phyloP scores from a whole-genome alignment of 53 echinoderm and acorn worm species.

The Zoroaster sp. region DNA sequence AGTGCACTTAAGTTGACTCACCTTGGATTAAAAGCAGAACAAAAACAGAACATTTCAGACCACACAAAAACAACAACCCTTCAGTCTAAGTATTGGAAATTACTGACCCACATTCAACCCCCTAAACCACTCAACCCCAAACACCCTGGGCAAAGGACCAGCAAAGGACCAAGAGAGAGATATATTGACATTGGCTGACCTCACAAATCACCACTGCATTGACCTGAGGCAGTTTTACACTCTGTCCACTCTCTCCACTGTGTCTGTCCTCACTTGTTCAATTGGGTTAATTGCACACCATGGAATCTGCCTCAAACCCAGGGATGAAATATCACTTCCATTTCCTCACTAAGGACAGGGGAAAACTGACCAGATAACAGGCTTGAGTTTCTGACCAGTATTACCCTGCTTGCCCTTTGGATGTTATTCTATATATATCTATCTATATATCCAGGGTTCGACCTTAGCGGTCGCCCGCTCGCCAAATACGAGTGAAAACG shows the following conservation, averaged over 20 bases:
- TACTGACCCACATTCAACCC: neutral
- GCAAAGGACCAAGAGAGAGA: too few species aligned
- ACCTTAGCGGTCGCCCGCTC: too few species aligned
- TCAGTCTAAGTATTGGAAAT: neutral
- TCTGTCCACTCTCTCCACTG: neutral
- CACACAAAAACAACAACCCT: neutral
- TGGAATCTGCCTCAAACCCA: neutral
- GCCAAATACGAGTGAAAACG: too few species aligned
- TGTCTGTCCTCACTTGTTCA: too few species aligned
- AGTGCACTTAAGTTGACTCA: too few species aligned
- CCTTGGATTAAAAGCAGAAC: too few species aligned
- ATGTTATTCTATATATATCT: neutral
- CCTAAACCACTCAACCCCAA: neutral
- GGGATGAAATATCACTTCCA: neutral
- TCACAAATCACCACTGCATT: neutral
- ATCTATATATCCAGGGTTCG: neutral
- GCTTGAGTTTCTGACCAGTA: neutral
- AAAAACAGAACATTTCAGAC: neutral
- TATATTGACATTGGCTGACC: neutral
- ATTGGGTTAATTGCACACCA: neutral
- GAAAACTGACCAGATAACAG: slow-evolving; percentile 26
- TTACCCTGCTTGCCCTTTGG: neutral
- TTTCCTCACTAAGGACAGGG: neutral
- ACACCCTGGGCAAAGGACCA: neutral
- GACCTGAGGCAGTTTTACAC: neutral